A percentile compares a stretch with the other conserved stretches of the same genome.
Evolutionary conservation across 2,113 vertebrate genomes (phyloP).

Genomic region (Ailuropoda melanoleuca): DNA sequence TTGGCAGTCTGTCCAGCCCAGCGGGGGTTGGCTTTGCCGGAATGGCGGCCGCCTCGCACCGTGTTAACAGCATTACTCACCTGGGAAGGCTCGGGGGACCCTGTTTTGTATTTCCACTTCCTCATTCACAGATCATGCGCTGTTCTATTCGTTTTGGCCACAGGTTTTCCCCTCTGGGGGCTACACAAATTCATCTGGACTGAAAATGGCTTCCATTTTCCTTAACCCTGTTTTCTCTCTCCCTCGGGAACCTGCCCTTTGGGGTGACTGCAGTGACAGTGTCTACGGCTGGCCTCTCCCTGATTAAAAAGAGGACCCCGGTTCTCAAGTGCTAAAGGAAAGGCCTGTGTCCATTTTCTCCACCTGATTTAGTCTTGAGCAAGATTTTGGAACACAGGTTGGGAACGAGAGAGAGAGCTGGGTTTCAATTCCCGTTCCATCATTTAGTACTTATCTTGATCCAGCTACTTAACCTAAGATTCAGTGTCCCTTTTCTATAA

Average conservation of each 20-base stretch:
- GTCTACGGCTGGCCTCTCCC: background rate
- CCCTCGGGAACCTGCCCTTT: background rate
- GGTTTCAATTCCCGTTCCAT: background rate
- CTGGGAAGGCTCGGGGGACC: accelerated
- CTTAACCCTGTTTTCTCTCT: background rate
- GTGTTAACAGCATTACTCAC: background rate
- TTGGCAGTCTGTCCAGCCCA: background rate
- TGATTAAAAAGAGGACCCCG: background rate
- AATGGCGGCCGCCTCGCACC: background rate
- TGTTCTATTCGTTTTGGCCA: background rate
- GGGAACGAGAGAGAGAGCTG: background rate
- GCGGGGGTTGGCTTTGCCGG: background rate
- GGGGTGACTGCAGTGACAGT: background rate
- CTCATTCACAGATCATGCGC: background rate
- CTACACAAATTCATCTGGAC: background rate
- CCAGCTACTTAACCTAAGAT: background rate
- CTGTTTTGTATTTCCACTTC: background rate
- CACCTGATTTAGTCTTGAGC: background rate
- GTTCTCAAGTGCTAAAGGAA: background rate
- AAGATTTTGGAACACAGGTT: background rate
- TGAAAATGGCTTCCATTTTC: background rate
- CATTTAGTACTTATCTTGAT: background rate
- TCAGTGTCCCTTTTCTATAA: background rate
- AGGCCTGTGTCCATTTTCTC: background rate
- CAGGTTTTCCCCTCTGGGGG: background rate